phyloP scores from a whole-genome alignment of 2,888 invertebrate genomes.

The Drosophila rubida region DNA sequence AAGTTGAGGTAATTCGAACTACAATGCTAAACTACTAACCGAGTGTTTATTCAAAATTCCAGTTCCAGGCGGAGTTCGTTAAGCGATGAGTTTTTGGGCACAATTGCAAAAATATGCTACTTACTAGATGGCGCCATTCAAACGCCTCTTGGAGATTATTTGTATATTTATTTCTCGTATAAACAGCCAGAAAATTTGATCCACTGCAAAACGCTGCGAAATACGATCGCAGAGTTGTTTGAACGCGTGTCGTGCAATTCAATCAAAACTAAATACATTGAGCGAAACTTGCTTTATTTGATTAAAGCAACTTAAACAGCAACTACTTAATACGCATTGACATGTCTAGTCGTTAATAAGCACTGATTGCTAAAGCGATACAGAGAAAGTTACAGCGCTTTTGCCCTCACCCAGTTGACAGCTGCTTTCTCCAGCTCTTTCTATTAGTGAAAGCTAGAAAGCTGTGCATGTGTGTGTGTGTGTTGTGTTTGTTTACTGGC shows the following conservation, averaged over 20 bases:
- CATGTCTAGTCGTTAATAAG: background rate
- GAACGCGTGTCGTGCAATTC: background rate
- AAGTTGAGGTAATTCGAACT: background rate
- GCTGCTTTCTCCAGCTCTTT: slow-evolving; percentile 2
- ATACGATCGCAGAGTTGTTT: background rate
- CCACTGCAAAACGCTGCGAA: background rate
- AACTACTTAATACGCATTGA: background rate
- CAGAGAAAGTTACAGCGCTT: background rate
- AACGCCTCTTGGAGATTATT: background rate
- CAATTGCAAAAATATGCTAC: no score
- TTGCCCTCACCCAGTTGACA: background rate
- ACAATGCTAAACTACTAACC: background rate
- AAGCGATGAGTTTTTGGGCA: no score
- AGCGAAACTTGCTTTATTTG: background rate
- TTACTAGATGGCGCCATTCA: background rate
- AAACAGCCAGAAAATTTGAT: background rate
- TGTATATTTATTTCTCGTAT: background rate
- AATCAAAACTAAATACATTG: background rate
- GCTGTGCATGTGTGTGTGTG: background rate
- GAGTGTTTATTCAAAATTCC: background rate
- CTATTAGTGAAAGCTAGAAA: background rate
- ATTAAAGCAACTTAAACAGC: background rate
- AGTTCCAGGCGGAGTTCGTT: background rate
- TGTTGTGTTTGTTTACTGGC: slow-evolving; percentile 24
- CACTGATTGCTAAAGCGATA: background rate